Evolutionary conservation across 1,140 invertebrate genomes (phyloP), one percentile per base, ranked within the genome.

Genomic region (Listronotus bonariensis): DNA sequence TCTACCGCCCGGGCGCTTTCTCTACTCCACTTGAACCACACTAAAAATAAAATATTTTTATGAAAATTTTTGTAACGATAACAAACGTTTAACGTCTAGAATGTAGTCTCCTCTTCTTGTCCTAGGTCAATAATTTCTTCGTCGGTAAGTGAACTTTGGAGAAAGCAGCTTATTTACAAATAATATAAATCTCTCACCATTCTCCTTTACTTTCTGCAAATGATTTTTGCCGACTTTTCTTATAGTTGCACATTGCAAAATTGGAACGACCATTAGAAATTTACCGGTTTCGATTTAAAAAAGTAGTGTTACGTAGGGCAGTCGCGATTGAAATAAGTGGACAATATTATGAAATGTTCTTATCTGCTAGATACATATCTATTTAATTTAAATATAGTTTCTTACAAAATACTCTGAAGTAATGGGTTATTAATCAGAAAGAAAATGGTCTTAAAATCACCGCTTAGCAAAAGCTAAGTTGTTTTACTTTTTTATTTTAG

Each of bases 71-170:
- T 26, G 5, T 26, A 5, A 36, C 34, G 8, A 12, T 10, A 36
- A 36, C 11, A 36, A 36, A 9, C 11, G 11, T 36, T 36, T 10
- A 36, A 8, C 11, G 34, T 36, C 34, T 36, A 36, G 11, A 36
- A 36, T 36, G 34, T 36, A 36, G 34, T 36, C 8, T 36, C 7
- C 26, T 26, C n/a, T n/a, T 56, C 11, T 56, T 56, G 54, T 40
- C 38, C 14, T 56, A 56, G 54, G 55, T 58, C 55, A 58, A 58
- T 31, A 58, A 58, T 58, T 58, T 58, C 55, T 58, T 58, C 43
- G 18, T 34, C 55, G 55, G 55, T 48, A 42, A 58, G 4, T 58
- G 55, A 58, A 58, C 55, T 48, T 46, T 45, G 55, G 55, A 46
- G 55, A 58, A 58, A 58, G 55, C 55, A 46, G 15, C 38, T 14